Evolutionary conservation across 1,140 invertebrate genomes (phyloP).

Genomic region (Archegozetes longisetosus): DNA sequence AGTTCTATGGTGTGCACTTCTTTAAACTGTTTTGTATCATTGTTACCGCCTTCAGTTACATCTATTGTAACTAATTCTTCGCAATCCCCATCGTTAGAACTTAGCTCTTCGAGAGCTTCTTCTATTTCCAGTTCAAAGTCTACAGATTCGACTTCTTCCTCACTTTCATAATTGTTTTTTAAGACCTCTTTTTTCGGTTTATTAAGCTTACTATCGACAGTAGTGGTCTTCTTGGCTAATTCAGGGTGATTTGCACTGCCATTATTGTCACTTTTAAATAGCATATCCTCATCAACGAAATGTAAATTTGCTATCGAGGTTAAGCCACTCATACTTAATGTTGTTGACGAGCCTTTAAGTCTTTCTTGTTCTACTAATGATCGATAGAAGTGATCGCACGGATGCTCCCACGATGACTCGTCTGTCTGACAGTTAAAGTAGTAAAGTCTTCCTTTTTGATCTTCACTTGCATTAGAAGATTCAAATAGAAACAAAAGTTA

Average conservation of each 20-base stretch:
- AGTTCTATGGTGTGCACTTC: neutral
- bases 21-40: neutral
- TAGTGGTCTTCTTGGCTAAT: too few relatives aligned
- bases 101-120: neutral
- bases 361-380: conserved; percentile 18
- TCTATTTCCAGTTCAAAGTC: conserved; percentile 12
- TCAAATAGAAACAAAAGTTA: neutral
- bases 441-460: conserved; percentile 18
- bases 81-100: neutral
- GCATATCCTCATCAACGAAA: conserved; percentile 9
- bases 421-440: conserved; percentile 19
- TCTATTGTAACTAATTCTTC: neutral
- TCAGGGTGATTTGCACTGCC: too few relatives aligned
- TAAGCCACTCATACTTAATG: conserved; percentile 4
- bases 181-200: too few relatives aligned
- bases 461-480: conserved; percentile 15
- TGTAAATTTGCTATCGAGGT: conserved; percentile 12
- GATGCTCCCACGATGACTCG: conserved; percentile 21
- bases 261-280: conserved; percentile 2
- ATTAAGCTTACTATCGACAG: too few relatives aligned
- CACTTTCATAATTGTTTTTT: conserved; percentile 1
- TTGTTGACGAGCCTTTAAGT: neutral
- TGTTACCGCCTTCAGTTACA: neutral
- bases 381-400: conserved; percentile 19
- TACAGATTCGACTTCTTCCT: conserved; percentile 8